Conservation (phyloP, 2,888 invertebrate genomes). For the Yponomeuta evonymella region DNA sequence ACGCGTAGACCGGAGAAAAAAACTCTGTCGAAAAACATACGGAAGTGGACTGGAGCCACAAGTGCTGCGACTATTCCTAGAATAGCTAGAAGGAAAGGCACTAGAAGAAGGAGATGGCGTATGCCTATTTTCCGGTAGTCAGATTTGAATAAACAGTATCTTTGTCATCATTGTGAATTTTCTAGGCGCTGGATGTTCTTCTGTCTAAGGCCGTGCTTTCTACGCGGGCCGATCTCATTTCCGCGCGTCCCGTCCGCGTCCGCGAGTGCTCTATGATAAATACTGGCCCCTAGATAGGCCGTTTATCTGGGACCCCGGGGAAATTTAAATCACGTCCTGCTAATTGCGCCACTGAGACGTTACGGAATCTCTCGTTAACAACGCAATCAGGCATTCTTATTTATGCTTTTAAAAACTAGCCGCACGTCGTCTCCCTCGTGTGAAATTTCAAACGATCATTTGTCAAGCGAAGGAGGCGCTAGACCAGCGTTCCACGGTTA, state of each 20-base stretch:
- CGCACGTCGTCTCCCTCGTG: slow-evolving; percentile 15
- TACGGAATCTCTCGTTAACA: slow-evolving; percentile 13
- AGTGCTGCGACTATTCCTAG: too few species aligned
- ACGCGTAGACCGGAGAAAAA: too few species aligned
- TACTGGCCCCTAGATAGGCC: slow-evolving; percentile 23
- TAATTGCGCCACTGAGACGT: slow-evolving; percentile 15
- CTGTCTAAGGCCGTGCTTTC: too few species aligned
- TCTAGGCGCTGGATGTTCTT: too few species aligned
- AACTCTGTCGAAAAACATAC: too few species aligned
- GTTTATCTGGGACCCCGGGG: slow-evolving; percentile 15
- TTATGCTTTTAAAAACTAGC: neutral
- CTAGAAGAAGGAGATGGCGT: too few species aligned
- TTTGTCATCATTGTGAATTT: too few species aligned
- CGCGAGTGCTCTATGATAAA: slow-evolving; percentile 38
- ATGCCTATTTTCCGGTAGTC: too few species aligned
- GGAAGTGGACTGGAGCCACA: too few species aligned
- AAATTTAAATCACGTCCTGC: slow-evolving; percentile 17
- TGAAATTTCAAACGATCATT: slow-evolving; percentile 69
- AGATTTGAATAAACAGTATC: too few species aligned
- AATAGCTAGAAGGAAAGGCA: too few species aligned
- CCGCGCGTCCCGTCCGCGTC: slow-evolving; percentile 44
- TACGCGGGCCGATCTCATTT: slow-evolving; percentile 61
- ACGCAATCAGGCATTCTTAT: slow-evolving; percentile 13
- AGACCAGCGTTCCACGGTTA: slow-evolving; percentile 56
- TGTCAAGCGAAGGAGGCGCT: slow-evolving; percentile 64